Base-by-base conservation (phyloP, 2,113 vertebrate species). In the Embiotoca jacksoni region DNA sequence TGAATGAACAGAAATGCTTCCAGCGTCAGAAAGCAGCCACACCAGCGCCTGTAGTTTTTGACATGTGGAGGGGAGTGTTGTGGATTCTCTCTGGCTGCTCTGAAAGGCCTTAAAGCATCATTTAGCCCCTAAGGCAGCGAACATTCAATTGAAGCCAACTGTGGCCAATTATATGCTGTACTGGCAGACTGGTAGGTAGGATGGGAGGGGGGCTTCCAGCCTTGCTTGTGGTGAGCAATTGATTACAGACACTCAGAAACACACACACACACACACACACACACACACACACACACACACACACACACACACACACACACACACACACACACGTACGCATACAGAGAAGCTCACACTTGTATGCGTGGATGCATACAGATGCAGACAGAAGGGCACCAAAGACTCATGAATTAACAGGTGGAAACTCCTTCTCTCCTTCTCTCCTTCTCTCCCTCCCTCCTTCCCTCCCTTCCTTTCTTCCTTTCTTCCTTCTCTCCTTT, bases 61-160 rank as follows among this genome's bases (percentile, higher is more conserved):
- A 87, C 80, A 78, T 86, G 83, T 61, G 56, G 59, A 69, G 36
- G 9, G 75, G 73, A 77, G 67, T 85, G 71, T 75, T 79, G 82
- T 54, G 50, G 69, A 53, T 58, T 61, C 70, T 78, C 79, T 63
- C 61, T 74, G 62, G 61, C 60, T 83, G 50, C 71, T 76, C 68
- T 80, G 82, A 80, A 85, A 88, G 80, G 72, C 78, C 82, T 85
- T 86, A 70, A 83, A 82, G 81, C 82, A 79, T 83, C 57, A 81
- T 87, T 87, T 87, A 86, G 82, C 82, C 81, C 59, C 65, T 62
- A 71, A 89, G 68, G 72, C 78, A 37, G 80, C 78, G 88, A 77
- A 84, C 85, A 82, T 86, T 88, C 77, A 88, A 71, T 83, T 87
- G 77, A 90, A 89, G 75, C 75, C 88, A 91, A 88, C 82, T 90